Conservation (phyloP, 92 coral and sea anemone species). For the Meandrina meandrites region DNA sequence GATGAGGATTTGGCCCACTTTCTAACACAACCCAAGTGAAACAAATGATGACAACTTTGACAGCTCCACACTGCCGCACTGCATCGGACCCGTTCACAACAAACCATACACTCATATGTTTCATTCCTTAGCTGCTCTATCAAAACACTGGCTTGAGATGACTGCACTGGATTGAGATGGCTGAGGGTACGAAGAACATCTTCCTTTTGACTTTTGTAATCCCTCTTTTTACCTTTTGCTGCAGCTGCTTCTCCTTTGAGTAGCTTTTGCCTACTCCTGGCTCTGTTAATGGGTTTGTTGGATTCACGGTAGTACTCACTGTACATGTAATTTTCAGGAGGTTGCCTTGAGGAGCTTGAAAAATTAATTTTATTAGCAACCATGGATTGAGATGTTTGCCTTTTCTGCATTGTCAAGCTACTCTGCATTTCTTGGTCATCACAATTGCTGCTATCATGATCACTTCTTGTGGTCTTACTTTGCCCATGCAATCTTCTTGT, state of each 20-base stretch:
- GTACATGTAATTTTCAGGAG: too few species aligned
- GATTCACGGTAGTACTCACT: not conserved
- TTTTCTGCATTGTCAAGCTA: not conserved
- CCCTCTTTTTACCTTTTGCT: constrained; percentile 1
- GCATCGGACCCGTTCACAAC: constrained; percentile 86
- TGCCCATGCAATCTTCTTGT: not conserved
- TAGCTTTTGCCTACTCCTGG: not conserved
- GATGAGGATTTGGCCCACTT: constrained; percentile 95
- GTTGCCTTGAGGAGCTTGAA: not conserved
- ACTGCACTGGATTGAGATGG: constrained; percentile 57
- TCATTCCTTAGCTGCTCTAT: constrained; percentile 90
- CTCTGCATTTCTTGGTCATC: not conserved
- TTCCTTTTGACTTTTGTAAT: constrained; percentile 25
- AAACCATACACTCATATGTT: constrained; percentile 97
- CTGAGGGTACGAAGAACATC: constrained; percentile 27
- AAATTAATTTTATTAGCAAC: not conserved
- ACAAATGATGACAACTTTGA: constrained; percentile 87
- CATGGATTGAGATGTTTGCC: not conserved
- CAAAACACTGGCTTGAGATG: constrained; percentile 85
- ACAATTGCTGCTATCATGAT: not conserved
- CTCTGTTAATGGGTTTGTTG: not conserved
- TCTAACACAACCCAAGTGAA: constrained; percentile 86
- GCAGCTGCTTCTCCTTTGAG: not conserved
- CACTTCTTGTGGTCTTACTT: not conserved
- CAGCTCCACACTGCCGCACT: constrained; percentile 90